Percentiles rank a stretch among this genome's conserved stretches.
Conservation (phyloP, 2,888 invertebrate species). For the Tricholauxania praeusta region DNA sequence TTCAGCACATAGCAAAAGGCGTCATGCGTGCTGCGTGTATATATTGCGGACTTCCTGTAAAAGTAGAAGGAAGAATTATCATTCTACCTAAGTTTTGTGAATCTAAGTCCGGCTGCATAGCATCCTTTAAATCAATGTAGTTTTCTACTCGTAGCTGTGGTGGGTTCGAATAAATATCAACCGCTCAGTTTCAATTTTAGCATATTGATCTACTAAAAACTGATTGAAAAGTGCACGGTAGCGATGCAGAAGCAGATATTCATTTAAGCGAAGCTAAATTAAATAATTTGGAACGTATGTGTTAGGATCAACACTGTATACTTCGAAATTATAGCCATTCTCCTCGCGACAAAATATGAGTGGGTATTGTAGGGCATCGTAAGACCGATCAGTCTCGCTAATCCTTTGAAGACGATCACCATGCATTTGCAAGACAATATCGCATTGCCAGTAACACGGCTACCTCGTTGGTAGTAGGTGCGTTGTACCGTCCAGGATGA, state of each 20-base stretch:
- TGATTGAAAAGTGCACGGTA: no score
- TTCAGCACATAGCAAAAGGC: neutral
- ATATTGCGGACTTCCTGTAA: conserved; percentile 6
- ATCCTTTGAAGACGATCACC: conserved; percentile 51
- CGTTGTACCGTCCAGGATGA: no score
- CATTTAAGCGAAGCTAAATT: no score
- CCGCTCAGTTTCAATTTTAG: no score
- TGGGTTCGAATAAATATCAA: no score
- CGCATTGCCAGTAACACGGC: accelerated
- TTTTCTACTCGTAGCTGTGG: no score
- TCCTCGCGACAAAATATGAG: conserved; percentile 52
- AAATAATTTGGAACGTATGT: conserved; percentile 55
- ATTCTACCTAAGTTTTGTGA: conserved; percentile 7
- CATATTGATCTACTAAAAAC: no score
- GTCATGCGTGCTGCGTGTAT: conserved; percentile 23
- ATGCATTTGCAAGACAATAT: no score
- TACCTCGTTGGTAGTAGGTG: no score
- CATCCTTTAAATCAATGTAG: no score
- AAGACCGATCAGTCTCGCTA: conserved; percentile 41
- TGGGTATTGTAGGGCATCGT: conserved; percentile 53
- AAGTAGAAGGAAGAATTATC: conserved; percentile 27
- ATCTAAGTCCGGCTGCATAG: no score
- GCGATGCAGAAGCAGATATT: no score
- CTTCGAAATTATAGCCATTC: conserved; percentile 49
- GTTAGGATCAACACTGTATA: conserved; percentile 33